phyloP scores from a whole-genome alignment of 2,888 invertebrate genomes.

The Folsomia manolachei region DNA sequence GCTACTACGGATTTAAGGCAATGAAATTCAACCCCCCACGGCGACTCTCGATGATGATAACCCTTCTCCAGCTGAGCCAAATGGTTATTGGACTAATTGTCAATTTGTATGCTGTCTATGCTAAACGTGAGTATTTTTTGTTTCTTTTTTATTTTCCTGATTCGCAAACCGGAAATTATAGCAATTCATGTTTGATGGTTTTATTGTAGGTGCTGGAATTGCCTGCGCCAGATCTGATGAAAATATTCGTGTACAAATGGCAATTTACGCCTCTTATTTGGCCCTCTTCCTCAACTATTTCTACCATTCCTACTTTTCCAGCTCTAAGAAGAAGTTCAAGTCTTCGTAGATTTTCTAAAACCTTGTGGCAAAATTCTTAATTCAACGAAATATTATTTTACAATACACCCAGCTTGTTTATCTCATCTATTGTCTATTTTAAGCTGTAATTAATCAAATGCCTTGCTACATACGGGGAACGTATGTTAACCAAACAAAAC shows the following conservation, averaged over 20 bases:
- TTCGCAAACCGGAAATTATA: no score
- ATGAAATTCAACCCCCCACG: slow-evolving; percentile 19
- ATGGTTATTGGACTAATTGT: slow-evolving; percentile 24
- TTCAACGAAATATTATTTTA: no score
- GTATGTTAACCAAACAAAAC: no score
- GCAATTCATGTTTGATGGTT: not conserved
- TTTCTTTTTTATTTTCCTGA: not conserved
- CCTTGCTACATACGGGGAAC: no score
- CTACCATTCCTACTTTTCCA: slow-evolving; percentile 77
- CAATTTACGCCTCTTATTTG: slow-evolving; percentile 93
- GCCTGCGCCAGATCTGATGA: slow-evolving; percentile 39
- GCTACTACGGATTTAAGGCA: slow-evolving; percentile 41
- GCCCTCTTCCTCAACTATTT: slow-evolving; percentile 90
- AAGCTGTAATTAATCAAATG: no score
- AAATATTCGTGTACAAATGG: slow-evolving; percentile 72
- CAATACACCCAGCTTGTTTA: no score
- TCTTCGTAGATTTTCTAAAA: no score
- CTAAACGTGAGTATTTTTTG: not conserved
- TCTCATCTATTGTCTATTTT: no score
- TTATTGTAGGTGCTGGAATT: slow-evolving; percentile 27
- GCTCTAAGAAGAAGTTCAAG: slow-evolving; percentile 6
- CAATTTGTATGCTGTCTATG: slow-evolving; percentile 13
- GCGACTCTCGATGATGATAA: slow-evolving; percentile 23
- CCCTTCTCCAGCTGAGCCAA: slow-evolving; percentile 24
- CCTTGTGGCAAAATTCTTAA: no score